Conservation (phyloP, 2,797 vertebrate genomes). For the Lateolabrax maculatus region DNA sequence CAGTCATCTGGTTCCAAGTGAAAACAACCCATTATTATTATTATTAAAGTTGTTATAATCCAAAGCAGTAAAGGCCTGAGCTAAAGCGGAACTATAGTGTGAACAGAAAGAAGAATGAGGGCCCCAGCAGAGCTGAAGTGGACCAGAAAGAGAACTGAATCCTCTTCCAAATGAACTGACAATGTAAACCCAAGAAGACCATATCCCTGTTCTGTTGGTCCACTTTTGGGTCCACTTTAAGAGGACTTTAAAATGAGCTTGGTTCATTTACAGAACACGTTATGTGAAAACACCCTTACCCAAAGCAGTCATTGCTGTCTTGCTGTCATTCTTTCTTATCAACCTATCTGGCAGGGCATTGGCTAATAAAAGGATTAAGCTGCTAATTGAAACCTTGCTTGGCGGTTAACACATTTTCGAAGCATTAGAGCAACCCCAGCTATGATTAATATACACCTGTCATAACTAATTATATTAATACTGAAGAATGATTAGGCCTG, state of each 20-base stretch:
- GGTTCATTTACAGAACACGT: no score
- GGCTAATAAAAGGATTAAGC: constrained; percentile 54
- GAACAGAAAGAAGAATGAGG: not conserved
- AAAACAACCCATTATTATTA: no score
- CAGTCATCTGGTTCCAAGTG: no score
- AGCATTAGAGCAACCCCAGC: constrained; percentile 58
- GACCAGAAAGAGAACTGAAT: not conserved
- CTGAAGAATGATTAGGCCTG: constrained; percentile 70
- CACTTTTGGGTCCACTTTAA: no score
- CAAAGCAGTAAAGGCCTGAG: no score
- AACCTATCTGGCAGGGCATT: not conserved
- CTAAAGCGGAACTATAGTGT: not conserved
- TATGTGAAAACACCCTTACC: no score
- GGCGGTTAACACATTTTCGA: constrained; percentile 69
- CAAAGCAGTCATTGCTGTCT: not conserved
- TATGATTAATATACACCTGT: constrained; percentile 80
- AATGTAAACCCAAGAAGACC: not conserved
- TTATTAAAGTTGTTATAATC: no score
- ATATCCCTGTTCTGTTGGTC: no score
- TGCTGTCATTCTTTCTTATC: constrained; percentile 20
- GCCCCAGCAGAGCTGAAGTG: no score
- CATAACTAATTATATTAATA: constrained; percentile 78
- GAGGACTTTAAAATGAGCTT: no score
- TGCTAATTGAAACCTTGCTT: constrained; percentile 72
- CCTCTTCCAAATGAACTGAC: no score